Conservation (phyloP, 1,140 invertebrate species). For the Nasonia vitripennis region DNA sequence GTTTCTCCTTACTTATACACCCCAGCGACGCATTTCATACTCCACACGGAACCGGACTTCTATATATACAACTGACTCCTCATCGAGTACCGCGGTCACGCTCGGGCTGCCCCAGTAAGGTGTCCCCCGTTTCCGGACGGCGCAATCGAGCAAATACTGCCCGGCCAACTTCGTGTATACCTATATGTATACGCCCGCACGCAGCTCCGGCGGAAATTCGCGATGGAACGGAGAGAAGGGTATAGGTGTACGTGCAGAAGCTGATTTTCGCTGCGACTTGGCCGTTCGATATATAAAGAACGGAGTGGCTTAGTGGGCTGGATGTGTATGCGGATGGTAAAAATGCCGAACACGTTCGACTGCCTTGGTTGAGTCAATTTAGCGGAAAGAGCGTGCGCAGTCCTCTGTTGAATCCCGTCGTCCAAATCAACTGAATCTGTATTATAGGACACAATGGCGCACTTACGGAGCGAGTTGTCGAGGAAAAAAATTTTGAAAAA, state of each 20-base stretch:
- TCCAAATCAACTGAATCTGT: background rate
- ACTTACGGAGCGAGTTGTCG: too few species aligned
- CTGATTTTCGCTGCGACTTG: background rate
- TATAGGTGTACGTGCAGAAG: background rate
- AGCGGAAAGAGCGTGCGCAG: background rate
- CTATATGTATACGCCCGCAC: background rate
- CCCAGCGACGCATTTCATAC: too few species aligned
- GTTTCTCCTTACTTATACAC: too few species aligned
- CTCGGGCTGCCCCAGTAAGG: conserved; percentile 45
- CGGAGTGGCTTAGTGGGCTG: too few species aligned
- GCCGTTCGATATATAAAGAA: too few species aligned
- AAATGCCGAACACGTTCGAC: background rate
- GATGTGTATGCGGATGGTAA: background rate
- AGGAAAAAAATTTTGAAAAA: too few species aligned
- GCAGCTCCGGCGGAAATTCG: background rate
- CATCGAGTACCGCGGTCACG: conserved; percentile 39
- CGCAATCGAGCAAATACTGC: background rate
- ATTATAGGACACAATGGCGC: background rate
- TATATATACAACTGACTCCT: background rate
- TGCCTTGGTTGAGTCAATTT: background rate
- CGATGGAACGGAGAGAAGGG: background rate
- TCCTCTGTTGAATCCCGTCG: background rate
- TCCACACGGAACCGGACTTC: too few species aligned
- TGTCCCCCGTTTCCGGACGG: conserved; percentile 45
- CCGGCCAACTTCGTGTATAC: background rate